Percentiles rank a stretch among this genome's conserved stretches.
These are phyloP conservation scores for Anoplopoma fimbria DNA, from an alignment of 2,113 vertebrate genomes.

Conservation along the genomic window DNA sequence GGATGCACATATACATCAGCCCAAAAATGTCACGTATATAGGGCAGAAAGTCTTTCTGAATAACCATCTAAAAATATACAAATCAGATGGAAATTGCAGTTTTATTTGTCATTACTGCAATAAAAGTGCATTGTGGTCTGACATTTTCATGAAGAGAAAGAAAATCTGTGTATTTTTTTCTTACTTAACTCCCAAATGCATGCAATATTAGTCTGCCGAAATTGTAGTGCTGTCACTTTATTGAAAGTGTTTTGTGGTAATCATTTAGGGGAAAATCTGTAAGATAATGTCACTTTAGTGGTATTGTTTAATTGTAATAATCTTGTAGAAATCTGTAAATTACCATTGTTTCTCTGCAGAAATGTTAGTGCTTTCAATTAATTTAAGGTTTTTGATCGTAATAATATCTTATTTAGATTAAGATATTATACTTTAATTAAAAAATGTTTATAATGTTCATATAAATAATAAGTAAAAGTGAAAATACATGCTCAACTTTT, in stretches of 20 bases:
- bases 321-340: too few species aligned
- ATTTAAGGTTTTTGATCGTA: not conserved
- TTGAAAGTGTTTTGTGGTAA: not conserved
- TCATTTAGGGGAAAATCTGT: not conserved
- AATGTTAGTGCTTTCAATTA: not conserved
- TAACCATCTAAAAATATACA: not conserved
- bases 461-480: not conserved
- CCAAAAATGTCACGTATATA: constrained; percentile 14
- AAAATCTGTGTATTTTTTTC: not conserved
- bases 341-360: not conserved
- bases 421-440: not conserved
- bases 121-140: not conserved
- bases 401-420: not conserved
- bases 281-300: too few species aligned
- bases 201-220: not conserved
- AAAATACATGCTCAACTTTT: not conserved
- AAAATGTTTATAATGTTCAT: not conserved
- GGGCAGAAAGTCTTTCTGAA: too few species aligned
- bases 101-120: not conserved
- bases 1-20: not conserved
- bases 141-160: not conserved
- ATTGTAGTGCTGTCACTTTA: not conserved
- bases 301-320: too few species aligned
- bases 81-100: not conserved
- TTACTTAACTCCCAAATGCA: not conserved